Percentiles rank a stretch among this genome's conserved stretches.
Evolutionary conservation across 2,113 vertebrate genomes (phyloP).

Genomic region (Pelodiscus sinensis): DNA sequence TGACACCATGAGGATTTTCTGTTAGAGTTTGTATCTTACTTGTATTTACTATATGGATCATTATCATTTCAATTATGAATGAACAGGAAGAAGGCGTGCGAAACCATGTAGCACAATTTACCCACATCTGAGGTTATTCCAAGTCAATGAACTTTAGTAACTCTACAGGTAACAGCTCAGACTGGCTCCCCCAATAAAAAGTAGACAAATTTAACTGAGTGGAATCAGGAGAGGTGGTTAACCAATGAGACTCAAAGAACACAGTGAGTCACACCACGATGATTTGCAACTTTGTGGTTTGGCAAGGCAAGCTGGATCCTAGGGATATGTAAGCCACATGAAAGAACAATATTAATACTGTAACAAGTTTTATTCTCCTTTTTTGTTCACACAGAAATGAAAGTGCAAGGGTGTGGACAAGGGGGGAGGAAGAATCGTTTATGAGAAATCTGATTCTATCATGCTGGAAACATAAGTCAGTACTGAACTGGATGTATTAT

Average conservation of each 20-base stretch:
- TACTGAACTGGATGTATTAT: not conserved
- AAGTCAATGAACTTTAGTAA: not conserved
- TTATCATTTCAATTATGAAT: not conserved
- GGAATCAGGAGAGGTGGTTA: conserved; percentile 18
- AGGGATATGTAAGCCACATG: not conserved
- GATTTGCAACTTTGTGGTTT: not conserved
- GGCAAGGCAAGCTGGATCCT: not conserved
- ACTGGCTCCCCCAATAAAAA: not conserved
- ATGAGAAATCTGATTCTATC: not conserved
- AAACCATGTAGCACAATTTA: not conserved
- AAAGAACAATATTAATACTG: not conserved
- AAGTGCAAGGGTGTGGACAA: not conserved
- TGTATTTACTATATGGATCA: not conserved
- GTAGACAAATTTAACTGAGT: not conserved
- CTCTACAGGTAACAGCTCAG: not conserved
- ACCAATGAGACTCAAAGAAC: not conserved
- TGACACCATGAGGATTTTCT: too few species aligned
- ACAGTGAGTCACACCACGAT: not conserved
- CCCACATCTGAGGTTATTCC: not conserved
- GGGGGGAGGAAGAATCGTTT: not conserved
- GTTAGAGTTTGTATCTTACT: not conserved
- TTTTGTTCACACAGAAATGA: not conserved
- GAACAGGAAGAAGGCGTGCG: not conserved
- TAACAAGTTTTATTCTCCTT: not conserved
- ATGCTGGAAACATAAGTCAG: not conserved